Evolutionary conservation across 2,888 invertebrate genomes (phyloP), one percentile per base, ranked within the genome.

Genomic region (Orgyia antiqua): DNA sequence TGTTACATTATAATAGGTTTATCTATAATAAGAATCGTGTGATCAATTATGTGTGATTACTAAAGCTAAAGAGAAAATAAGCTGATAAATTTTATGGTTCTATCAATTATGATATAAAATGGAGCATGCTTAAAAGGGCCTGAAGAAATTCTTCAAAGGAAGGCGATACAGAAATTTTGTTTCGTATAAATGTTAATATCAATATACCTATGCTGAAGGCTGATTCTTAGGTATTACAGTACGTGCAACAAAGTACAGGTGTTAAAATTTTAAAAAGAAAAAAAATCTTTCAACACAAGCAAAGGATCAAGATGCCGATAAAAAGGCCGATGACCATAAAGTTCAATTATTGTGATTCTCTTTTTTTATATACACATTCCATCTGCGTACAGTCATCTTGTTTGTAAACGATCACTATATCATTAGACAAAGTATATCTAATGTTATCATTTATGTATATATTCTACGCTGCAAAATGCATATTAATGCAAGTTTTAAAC

Each of bases 361-460:
- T 37, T 27, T 27, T 32, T 33, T 25, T 8, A 39, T 19, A 10
- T 13, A 33, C 35, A 33, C 27, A 51, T 48, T 49, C 47, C 40
- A 32, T 31, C 32, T 33, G 9, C 34, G 29, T 38, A 44, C 23
- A 45, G 39, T 41, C 42, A 50, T 34, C 24, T 30, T 32, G 15
- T 31, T 35, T 20, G 6, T 18, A 18, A n/a, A n/a, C 4, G n/a
- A 3, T 20, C 2, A 20, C 20, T n/a, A 8, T n/a, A 2, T n/a
- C 2, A 4, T 20, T 9, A 2, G 9, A 20, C 9, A 9, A 4
- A n/a, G 20, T 20, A 20, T 2, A 20, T n/a, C 9, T 9, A 2
- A 5, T 2, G 9, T 2, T 20, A 9, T 20, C 4, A 20, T 20
- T 20, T 20, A 20, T 20, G n/a, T 20, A 20, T 20, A 2, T n/a